Conservation (phyloP, 2,113 vertebrate genomes). For the Peromyscus californicus region DNA sequence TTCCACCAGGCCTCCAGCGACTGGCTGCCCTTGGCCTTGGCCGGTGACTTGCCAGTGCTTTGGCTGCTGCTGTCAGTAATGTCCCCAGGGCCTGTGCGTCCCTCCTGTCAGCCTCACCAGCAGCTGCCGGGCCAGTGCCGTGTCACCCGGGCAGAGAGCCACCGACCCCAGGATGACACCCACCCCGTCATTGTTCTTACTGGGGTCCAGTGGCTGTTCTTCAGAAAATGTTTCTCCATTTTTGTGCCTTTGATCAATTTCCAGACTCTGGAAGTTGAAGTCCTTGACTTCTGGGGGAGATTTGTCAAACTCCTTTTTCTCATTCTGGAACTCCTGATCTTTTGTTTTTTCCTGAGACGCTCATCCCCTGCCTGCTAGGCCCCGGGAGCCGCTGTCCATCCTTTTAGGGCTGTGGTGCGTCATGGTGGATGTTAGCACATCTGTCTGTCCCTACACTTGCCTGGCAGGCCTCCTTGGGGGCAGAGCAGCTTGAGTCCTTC, state of each 20-base stretch:
- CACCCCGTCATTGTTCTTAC: background rate
- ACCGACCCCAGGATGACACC: background rate
- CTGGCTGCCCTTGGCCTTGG: background rate
- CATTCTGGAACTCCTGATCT: background rate
- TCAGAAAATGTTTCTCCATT: background rate
- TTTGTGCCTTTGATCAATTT: background rate
- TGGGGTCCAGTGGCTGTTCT: background rate
- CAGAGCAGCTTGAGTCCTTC: background rate
- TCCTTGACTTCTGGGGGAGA: background rate
- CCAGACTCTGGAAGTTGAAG: background rate
- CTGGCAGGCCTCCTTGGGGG: background rate
- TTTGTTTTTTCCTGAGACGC: background rate
- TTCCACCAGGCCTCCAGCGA: background rate
- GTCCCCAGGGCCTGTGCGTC: background rate
- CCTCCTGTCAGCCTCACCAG: background rate
- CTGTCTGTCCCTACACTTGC: background rate
- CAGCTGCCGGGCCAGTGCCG: background rate
- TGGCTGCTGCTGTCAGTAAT: background rate
- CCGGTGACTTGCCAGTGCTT: background rate
- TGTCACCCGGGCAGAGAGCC: background rate
- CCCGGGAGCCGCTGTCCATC: background rate
- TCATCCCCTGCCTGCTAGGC: background rate
- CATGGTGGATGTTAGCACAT: background rate
- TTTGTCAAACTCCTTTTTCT: background rate
- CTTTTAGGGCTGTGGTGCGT: background rate